Conservation (phyloP, 2,888 invertebrate genomes). For the Volucella inflata region DNA sequence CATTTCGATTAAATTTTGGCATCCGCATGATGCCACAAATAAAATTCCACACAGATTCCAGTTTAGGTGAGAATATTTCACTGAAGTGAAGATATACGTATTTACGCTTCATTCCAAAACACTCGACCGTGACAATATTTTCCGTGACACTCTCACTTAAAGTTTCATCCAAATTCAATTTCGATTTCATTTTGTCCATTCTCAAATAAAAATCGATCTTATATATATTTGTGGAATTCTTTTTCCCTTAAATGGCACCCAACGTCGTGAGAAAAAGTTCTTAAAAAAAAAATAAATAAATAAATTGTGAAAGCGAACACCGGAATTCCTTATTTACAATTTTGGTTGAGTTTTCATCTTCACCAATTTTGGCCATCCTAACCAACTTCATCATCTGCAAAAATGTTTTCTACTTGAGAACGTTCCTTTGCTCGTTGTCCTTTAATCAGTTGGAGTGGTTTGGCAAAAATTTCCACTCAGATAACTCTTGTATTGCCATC, state of each 20-base stretch:
- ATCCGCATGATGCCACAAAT: not conserved
- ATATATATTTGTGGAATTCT: constrained; percentile 18
- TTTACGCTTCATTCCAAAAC: constrained; percentile 36
- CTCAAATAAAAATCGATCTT: constrained; percentile 55
- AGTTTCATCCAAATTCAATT: constrained; percentile 46
- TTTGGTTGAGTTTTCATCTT: constrained; percentile 39
- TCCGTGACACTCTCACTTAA: constrained; percentile 16
- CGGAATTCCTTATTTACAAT: constrained; percentile 44
- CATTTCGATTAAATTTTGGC: no score
- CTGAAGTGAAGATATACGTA: constrained; percentile 35
- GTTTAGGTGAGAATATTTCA: constrained; percentile 43
- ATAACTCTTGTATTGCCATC: constrained; percentile 62
- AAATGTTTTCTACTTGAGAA: constrained; percentile 36
- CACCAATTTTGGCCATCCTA: no score
- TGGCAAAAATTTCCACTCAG: constrained; percentile 42
- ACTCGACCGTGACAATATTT: constrained; percentile 30
- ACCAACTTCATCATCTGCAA: constrained; percentile 36
- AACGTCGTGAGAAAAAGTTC: not conserved
- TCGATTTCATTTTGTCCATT: constrained; percentile 37
- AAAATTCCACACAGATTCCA: constrained; percentile 52
- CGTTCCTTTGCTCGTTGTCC: constrained; percentile 24
- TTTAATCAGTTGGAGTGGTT: constrained; percentile 66
- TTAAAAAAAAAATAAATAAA: constrained; percentile 8
- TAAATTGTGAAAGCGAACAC: constrained; percentile 14
- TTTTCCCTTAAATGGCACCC: not conserved